Base-by-base conservation (phyloP, 1,140 invertebrate genomes). In the Ceratoteleas bidentatus region DNA sequence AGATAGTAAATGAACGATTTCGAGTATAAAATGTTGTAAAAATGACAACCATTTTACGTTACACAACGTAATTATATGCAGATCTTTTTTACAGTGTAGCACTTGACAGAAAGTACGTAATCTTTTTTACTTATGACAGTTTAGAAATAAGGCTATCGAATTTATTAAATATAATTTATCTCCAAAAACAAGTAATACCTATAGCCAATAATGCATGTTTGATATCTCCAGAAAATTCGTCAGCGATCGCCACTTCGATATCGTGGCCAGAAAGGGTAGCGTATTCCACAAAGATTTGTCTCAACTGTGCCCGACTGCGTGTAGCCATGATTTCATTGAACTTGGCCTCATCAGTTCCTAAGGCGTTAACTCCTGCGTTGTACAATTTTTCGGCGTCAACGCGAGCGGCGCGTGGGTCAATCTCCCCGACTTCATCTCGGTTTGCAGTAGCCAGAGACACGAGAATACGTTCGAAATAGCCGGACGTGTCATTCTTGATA, bases 401-500 rank as follows among this genome's bases (percentile, higher is more conserved):
- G 0, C 47, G 60, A 52, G 60, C 60, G 38, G 11, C 8, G 6
- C 0, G 3, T 0, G 9, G 6, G 16, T 62, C 9, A 6, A 49
- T 24, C 13, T 38, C 9, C 0, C 16, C 10, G 11, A 0, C 93
- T 91, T 97, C 96, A 88, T 95, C 93, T 87, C 95, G 91, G 83
- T 94, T 93, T 32, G 92, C 95, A 85, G 93, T 93, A 36, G 91
- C 93, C 3, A 96, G 85, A 13, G 95, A 95, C 14, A 98, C 94
- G 73, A 98, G 92, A 0, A 98, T 90, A 52, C 96, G 93, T 88
- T 96, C 95, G 88, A 98, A 97, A 85, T 96, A 93, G 3, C 97
- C 97, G 13, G 96, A 97, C n/a, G 96, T 98, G 85, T 98, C 97
- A 24, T 95, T 94, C 84, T 94, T 94, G 33, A 98, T 90, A 85